These are phyloP conservation scores for Seladonia tumulorum DNA, from an alignment of 2,888 invertebrate species.

Conservation along the genomic window DNA sequence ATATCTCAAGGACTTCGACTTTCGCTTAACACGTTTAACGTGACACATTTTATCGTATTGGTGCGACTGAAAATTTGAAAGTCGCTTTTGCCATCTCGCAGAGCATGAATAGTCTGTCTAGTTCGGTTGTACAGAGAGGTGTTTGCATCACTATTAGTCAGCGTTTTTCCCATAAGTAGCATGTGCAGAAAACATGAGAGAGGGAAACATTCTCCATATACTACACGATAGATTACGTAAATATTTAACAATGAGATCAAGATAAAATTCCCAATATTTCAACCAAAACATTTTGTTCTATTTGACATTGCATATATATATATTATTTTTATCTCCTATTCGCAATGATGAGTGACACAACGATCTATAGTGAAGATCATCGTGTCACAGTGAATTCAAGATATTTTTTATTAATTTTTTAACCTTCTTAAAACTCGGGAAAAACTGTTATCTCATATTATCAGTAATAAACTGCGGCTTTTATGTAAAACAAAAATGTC, in stretches of 20 bases:
- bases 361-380: not conserved
- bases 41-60: conserved; percentile 14
- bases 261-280: not conserved
- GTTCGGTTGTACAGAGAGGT: not conserved
- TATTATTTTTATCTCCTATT: too few species aligned
- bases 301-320: not conserved
- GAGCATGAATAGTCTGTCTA: not conserved
- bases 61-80: conserved; percentile 29
- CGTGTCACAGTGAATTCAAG: not conserved
- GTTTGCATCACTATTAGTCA: not conserved
- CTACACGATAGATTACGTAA: not conserved
- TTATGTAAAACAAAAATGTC: too few species aligned
- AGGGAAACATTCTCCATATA: not conserved
- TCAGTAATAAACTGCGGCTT: too few species aligned
- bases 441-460: too few species aligned
- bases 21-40: conserved; percentile 22
- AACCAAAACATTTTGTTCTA: not conserved
- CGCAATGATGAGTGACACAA: too few species aligned
- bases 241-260: not conserved
- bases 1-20: conserved; percentile 47
- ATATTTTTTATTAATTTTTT: not conserved
- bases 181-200: not conserved
- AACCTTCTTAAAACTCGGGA: too few species aligned
- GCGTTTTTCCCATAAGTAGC: not conserved
- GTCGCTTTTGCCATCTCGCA: not conserved